Conservation (phyloP, 2,888 invertebrate species). For the Halocaridina rubra region DNA sequence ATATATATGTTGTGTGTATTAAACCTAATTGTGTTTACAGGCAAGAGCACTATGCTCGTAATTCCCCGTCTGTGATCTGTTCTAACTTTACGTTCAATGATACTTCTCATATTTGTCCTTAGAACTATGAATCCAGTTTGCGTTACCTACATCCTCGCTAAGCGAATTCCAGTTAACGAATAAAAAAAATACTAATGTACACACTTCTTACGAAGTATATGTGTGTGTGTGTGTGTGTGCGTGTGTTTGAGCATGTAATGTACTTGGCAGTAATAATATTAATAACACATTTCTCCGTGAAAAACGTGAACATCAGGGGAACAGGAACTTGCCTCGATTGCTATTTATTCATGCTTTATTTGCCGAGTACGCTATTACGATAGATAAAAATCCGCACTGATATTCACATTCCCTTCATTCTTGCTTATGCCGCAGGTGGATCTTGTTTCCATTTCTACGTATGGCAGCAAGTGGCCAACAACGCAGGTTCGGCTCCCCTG, state of each 20-base stretch:
- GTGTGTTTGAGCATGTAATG: neutral
- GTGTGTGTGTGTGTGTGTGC: constrained; percentile 11
- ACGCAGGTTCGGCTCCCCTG: too few species aligned
- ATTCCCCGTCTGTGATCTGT: too few species aligned
- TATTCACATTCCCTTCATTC: too few species aligned
- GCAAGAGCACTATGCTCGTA: too few species aligned
- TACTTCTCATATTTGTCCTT: too few species aligned
- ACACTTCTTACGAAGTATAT: neutral
- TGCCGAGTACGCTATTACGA: neutral
- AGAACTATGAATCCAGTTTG: neutral
- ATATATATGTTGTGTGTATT: constrained; percentile 22
- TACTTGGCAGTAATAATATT: neutral
- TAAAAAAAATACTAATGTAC: neutral
- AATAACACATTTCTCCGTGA: neutral
- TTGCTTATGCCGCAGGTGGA: neutral
- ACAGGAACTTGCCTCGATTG: neutral
- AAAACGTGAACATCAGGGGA: too few species aligned
- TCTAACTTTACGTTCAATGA: too few species aligned
- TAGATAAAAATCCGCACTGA: neutral
- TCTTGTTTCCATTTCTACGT: neutral
- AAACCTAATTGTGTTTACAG: neutral
- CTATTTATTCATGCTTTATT: neutral
- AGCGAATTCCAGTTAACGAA: neutral
- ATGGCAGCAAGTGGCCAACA: neutral
- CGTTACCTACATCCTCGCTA: neutral